A percentile compares a stretch with the other conserved stretches of the same genome.
These are phyloP conservation scores for Menidia beryllina DNA, from an alignment of 2,113 vertebrate genomes.

Conservation along the genomic window DNA sequence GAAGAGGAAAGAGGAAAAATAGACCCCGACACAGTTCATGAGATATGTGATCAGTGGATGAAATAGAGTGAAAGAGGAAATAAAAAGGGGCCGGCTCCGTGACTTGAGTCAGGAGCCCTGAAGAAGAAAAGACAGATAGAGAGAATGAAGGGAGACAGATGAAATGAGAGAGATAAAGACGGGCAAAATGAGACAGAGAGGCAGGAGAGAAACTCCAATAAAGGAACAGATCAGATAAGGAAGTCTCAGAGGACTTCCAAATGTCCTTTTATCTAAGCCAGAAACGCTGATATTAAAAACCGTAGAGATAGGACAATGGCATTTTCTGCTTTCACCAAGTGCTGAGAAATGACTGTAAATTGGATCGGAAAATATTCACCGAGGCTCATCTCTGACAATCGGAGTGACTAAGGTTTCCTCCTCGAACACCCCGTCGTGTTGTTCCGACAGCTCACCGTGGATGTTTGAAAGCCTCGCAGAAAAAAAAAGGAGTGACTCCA, in stretches of 20 bases:
- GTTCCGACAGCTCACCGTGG: slow-evolving; percentile 29
- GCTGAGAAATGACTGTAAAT: slow-evolving; percentile 70
- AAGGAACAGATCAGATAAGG: slow-evolving; percentile 74
- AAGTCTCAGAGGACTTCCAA: slow-evolving; percentile 70
- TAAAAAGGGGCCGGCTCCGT: slow-evolving; percentile 39
- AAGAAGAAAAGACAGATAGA: slow-evolving; percentile 44
- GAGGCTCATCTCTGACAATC: slow-evolving; percentile 35
- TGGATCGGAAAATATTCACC: slow-evolving; percentile 59
- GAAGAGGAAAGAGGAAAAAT: slow-evolving; percentile 16
- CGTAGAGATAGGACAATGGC: slow-evolving; percentile 45
- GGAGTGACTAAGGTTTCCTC: slow-evolving; percentile 59
- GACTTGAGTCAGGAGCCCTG: slow-evolving; percentile 37
- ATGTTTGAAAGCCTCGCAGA: slow-evolving; percentile 31
- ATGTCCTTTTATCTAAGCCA: slow-evolving; percentile 72
- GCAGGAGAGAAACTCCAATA: slow-evolving; percentile 73
- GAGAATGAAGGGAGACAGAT: slow-evolving; percentile 51
- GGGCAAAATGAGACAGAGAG: slow-evolving; percentile 55
- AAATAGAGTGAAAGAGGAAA: slow-evolving; percentile 48
- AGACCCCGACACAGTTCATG: slow-evolving; percentile 19
- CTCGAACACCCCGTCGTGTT: slow-evolving; percentile 42
- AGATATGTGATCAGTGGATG: slow-evolving; percentile 48
- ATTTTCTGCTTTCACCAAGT: slow-evolving; percentile 55
- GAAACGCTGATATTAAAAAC: slow-evolving; percentile 76
- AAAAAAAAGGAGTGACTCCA: slow-evolving; percentile 42
- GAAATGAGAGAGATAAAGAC: slow-evolving; percentile 69